A percentile compares a stretch with the other conserved stretches of the same genome.
These are phyloP conservation scores for Pseudoatta argentina DNA, from an alignment of 1,140 invertebrate genomes.

Conservation along the genomic window DNA sequence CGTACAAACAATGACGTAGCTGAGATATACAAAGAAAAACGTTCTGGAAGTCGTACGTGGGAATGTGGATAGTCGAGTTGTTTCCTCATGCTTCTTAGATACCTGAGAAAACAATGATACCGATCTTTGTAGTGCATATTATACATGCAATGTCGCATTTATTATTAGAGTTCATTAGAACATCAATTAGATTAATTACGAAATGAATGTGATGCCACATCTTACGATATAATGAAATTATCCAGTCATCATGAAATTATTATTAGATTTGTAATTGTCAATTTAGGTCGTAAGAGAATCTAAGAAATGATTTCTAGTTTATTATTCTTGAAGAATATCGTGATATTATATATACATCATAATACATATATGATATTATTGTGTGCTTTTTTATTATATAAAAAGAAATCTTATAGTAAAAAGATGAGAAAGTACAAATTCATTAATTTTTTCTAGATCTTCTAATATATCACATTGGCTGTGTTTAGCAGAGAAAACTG, in stretches of 20 bases:
- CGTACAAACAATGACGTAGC: slow-evolving; percentile 25
- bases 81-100: slow-evolving; percentile 22
- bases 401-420: not conserved
- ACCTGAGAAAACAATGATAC: slow-evolving; percentile 28
- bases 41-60: slow-evolving; percentile 44
- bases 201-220: not conserved
- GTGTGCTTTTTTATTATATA: not conserved
- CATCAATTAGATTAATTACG: slow-evolving; percentile 14
- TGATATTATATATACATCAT: not conserved
- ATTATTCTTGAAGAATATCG: slow-evolving; percentile 1
- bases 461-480: not conserved
- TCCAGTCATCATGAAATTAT: not conserved
- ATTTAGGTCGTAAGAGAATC: not conserved
- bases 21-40: slow-evolving; percentile 40
- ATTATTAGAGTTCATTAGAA: slow-evolving; percentile 26
- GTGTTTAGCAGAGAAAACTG: no score
- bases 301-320: not conserved
- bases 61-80: slow-evolving; percentile 20
- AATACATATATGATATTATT: not conserved
- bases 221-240: not conserved
- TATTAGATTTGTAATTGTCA: not conserved
- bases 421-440: not conserved
- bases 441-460: not conserved
- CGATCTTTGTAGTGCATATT: slow-evolving; percentile 29
- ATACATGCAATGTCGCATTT: slow-evolving; percentile 32